Evolutionary conservation across 1,140 invertebrate genomes (phyloP).

Genomic region (Neuroterus valhalla): DNA sequence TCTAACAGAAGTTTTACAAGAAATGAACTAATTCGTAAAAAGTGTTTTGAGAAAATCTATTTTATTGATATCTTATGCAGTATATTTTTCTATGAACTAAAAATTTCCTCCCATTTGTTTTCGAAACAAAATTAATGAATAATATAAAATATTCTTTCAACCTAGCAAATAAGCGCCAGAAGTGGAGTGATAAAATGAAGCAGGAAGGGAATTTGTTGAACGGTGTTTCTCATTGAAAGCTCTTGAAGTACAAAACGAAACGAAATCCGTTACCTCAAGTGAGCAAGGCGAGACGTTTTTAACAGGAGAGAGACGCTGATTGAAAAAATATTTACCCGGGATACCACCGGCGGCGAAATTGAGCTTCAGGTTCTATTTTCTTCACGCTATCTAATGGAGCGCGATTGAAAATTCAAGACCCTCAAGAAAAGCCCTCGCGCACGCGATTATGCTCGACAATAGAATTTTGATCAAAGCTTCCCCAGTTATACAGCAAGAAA

Average conservation of each 20-base stretch:
- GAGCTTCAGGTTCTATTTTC: slow-evolving; percentile 5
- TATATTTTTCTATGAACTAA: no score
- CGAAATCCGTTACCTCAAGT: neutral
- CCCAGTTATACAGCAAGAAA: slow-evolving; percentile 22
- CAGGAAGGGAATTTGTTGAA: neutral
- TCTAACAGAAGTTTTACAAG: no score
- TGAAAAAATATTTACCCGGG: slow-evolving; percentile 22
- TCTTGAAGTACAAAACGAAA: slow-evolving; percentile 9
- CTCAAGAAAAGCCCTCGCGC: slow-evolving; percentile 16
- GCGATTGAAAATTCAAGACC: slow-evolving; percentile 24
- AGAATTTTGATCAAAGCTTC: slow-evolving; percentile 27
- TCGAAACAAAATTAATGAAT: no score
- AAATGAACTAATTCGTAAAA: no score
- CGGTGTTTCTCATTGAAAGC: slow-evolving; percentile 12
- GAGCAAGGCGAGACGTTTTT: neutral
- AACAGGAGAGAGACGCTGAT: slow-evolving; percentile 14
- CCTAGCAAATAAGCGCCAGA: no score
- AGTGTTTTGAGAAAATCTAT: no score
- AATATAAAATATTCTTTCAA: no score
- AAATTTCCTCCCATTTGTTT: no score
- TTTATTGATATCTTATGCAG: no score
- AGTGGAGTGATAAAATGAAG: no score
- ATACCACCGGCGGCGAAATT: neutral
- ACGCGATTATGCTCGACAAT: slow-evolving; percentile 25
- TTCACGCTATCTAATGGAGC: slow-evolving; percentile 25